phyloP scores from a whole-genome alignment of 2,113 vertebrate species.

The Lagopus leucura region DNA sequence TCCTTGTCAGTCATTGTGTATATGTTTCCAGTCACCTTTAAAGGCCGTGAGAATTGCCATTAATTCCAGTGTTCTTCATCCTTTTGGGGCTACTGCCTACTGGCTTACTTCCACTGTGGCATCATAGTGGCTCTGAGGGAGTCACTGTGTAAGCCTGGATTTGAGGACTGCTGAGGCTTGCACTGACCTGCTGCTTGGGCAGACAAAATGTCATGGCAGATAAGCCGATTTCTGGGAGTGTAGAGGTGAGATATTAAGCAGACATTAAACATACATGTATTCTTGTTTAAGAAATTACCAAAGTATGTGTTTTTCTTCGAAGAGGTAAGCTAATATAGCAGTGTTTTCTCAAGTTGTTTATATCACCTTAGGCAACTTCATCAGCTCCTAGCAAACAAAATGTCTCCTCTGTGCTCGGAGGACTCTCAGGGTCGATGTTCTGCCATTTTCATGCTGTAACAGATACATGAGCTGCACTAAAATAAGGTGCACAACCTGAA shows the following conservation, averaged over 20 bases:
- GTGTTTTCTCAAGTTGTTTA: not conserved
- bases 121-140: not conserved
- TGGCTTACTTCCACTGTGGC: not conserved
- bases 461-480: not conserved
- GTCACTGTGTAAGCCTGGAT: not conserved
- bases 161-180: not conserved
- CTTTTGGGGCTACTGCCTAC: not conserved
- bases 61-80: not conserved
- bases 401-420: not conserved
- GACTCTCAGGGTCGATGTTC: not conserved
- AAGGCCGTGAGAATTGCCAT: not conserved
- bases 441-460: not conserved
- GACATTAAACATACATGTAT: not conserved
- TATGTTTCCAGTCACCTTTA: not conserved
- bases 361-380: not conserved
- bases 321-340: not conserved
- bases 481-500: not conserved
- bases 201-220: not conserved
- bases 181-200: not conserved
- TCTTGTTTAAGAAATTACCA: not conserved
- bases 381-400: not conserved
- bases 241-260: not conserved
- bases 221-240: not conserved
- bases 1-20: not conserved
- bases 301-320: not conserved